phyloP scores from a whole-genome alignment of 1,140 invertebrate species.

The Dreissena rostriformis region DNA sequence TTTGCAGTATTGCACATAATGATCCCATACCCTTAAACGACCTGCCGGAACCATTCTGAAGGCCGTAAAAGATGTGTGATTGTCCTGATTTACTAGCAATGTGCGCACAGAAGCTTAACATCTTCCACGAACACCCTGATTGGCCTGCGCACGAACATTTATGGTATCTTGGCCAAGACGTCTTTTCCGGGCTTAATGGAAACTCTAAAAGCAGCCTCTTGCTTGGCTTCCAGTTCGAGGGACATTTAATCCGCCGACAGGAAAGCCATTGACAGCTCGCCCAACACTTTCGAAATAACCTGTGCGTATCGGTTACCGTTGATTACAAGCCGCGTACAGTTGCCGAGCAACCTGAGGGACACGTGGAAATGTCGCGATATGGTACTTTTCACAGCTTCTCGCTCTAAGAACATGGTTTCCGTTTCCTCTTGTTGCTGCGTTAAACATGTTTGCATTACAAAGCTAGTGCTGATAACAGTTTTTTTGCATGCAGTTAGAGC shows the following conservation, averaged over 20 bases:
- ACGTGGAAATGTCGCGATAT: slow-evolving; percentile 7
- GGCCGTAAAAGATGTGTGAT: no score
- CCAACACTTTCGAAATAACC: slow-evolving; percentile 50
- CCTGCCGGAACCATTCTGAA: no score
- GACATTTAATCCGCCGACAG: slow-evolving; percentile 53
- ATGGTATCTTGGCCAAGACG: slow-evolving; percentile 45
- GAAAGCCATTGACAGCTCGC: slow-evolving; percentile 47
- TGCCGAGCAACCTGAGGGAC: slow-evolving; percentile 36
- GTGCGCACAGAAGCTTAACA: background rate
- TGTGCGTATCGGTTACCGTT: slow-evolving; percentile 48
- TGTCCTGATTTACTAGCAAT: background rate
- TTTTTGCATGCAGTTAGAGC: no score
- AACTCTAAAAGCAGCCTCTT: slow-evolving; percentile 49
- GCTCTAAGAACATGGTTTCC: slow-evolving; percentile 9
- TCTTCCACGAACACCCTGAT: background rate
- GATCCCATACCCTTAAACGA: no score
- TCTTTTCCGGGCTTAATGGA: slow-evolving; percentile 59
- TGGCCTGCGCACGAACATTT: slow-evolving; percentile 28
- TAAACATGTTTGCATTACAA: no score
- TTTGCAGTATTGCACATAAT: no score
- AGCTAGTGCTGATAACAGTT: no score
- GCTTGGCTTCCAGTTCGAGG: slow-evolving; percentile 13
- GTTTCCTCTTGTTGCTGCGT: slow-evolving; percentile 3
- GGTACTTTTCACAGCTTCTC: slow-evolving; percentile 1
- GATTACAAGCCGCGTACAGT: slow-evolving; percentile 23